These are phyloP conservation scores for Stenichneumon culpator DNA, from an alignment of 2,888 invertebrate genomes.

Conservation along the genomic window DNA sequence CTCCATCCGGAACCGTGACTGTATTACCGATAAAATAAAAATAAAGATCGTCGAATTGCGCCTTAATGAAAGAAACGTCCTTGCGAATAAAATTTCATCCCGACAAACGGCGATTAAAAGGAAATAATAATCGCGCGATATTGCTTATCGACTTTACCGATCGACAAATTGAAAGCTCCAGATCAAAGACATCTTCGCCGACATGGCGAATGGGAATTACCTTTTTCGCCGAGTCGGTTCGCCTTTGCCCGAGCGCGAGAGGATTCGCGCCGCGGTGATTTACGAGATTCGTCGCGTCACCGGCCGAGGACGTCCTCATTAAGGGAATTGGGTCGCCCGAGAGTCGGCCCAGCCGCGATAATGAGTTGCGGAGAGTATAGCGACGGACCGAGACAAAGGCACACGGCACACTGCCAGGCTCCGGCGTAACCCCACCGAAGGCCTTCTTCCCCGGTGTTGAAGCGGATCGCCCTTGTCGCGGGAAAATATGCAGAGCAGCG, in stretches of 20 bases:
- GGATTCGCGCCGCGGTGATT: slow-evolving; percentile 61
- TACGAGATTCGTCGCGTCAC: slow-evolving; percentile 65
- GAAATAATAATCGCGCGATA: neutral
- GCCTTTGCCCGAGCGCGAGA: slow-evolving; percentile 25
- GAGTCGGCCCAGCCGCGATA: slow-evolving; percentile 70
- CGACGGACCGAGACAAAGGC: slow-evolving; percentile 71
- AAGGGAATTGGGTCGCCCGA: slow-evolving; percentile 76
- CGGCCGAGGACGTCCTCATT: slow-evolving; percentile 74
- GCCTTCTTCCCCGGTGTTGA: slow-evolving; percentile 35
- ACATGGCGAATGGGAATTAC: slow-evolving; percentile 14
- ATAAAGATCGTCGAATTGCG: neutral
- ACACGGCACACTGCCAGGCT: slow-evolving; percentile 52
- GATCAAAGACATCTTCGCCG: slow-evolving; percentile 53
- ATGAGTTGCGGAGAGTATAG: slow-evolving; percentile 73
- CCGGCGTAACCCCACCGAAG: slow-evolving; percentile 39
- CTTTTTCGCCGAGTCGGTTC: slow-evolving; percentile 21
- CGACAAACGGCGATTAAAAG: neutral
- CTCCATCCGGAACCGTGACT: neutral
- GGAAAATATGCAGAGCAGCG: slow-evolving; percentile 44
- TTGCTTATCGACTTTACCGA: slow-evolving; percentile 27
- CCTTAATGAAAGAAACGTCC: neutral
- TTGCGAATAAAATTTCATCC: neutral
- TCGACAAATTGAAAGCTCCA: slow-evolving; percentile 52
- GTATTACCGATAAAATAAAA: neutral
- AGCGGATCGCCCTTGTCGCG: slow-evolving; percentile 61